Evolutionary conservation across 2,797 vertebrate species (phyloP).

Genomic region (Rhadinocentrus ornatus): DNA sequence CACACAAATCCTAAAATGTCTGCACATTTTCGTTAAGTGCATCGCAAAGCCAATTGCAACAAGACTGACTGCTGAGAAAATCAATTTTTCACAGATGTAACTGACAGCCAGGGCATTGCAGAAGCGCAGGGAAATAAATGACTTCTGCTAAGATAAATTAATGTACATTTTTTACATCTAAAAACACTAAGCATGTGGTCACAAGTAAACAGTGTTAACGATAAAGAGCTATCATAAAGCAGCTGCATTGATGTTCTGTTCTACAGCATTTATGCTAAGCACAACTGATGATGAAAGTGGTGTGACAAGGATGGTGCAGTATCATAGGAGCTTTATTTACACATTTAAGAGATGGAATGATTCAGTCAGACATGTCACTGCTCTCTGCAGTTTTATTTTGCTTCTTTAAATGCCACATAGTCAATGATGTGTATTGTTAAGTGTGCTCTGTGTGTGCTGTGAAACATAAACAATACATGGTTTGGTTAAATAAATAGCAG

Average conservation of each 20-base stretch:
- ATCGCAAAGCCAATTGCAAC: not conserved
- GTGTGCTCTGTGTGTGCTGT: no score
- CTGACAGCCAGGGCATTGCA: not conserved
- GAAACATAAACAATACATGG: not conserved
- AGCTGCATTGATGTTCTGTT: no score
- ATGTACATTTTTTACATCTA: no score
- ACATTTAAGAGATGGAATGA: not conserved
- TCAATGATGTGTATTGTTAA: no score
- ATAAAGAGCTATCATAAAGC: no score
- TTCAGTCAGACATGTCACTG: not conserved
- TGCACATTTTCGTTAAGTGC: not conserved
- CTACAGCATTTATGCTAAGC: not conserved
- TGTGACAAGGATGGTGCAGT: not conserved
- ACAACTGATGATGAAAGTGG: conserved; percentile 6
- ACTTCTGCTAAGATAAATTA: not conserved
- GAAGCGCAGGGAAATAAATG: not conserved
- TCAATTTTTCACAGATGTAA: not conserved
- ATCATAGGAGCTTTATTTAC: not conserved
- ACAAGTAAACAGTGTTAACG: not conserved
- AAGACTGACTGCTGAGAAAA: not conserved
- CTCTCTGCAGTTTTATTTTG: not conserved
- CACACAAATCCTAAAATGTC: not conserved
- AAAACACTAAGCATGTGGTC: not conserved
- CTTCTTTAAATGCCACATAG: no score
- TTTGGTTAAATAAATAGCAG: not conserved